Evolutionary conservation across 2,113 vertebrate genomes (phyloP), one percentile per base, ranked within the genome.

Genomic region (Aptenodytes forsteri): DNA sequence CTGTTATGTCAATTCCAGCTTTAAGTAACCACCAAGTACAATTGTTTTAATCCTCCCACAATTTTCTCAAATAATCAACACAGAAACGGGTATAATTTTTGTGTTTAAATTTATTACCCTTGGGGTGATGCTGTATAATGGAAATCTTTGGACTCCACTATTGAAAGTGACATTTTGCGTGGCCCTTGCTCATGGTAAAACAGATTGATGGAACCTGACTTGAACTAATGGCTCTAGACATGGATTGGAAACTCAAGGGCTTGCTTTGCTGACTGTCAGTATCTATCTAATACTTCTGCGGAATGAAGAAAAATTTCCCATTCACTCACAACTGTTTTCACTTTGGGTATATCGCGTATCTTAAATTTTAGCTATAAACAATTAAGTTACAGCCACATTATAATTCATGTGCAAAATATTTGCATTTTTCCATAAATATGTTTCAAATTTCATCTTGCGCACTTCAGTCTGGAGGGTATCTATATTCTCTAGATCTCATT

Each of bases 341-440:
- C 56, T 96, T 95, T 79, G 92, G 71, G 54, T 83, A 62, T 87
- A 69, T 77, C 1, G 0, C 3, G 1, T 83, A 46, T 59, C 38
- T 77, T 73, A 67, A 62, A 86, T 46, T 77, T 81, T 67, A 92
- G 44, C 67, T 90, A 61, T 50, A 83, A 93, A 96, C 90, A 94
- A 92, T 22, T 38, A 46, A 29, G 72, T 49, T 86, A 56, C 70
- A 88, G 55, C 30, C 44, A 73, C 64, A 54, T 95, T 92, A 42
- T 73, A 96, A 94, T 95, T 95, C 71, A 92, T 55, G 69, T 2
- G 0, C 61, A 92, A 90, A 93, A 88, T 71, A 92, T 94, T 92
- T 90, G 67, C 64, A 83, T 95, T 88, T 93, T 95, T 84, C 83
- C 50, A 71, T 71, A 83, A 94, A 83, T 89, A 47, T 49, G 79